Evolutionary conservation across 2,888 invertebrate genomes (phyloP), one percentile per base, ranked within the genome.

Genomic region (Lasioglossum marginatum): DNA sequence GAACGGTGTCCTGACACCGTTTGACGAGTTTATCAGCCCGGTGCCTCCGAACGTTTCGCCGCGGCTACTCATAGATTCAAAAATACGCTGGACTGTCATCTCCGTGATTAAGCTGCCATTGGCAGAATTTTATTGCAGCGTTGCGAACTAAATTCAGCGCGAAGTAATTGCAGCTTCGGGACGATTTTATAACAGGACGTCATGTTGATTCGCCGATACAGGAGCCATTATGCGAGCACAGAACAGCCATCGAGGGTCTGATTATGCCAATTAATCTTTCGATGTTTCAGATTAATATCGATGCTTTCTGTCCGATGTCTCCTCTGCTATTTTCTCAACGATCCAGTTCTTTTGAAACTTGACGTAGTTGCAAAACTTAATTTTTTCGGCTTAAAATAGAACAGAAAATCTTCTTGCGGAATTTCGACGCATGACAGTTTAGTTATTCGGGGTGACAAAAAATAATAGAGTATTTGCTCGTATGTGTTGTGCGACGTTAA

Each of bases 21-120:
- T 81, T 85, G 85, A 86, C 81, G 81, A 81, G 86, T 85, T 78
- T 81, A 86, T 86, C 85, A 80, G 75, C 45, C 63, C 70, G 52
- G n/a, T 70, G 74, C 37, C 77, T 5, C 60, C 75, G 77, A 60
- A 78, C 75, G 72, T 86, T 78, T 76, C 78, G 68, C 40, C 86
- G 86, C 48, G 76, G 71, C 88, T 78, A 82, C 82, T 86, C 83
- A 90, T 85, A 88, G 86, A 90, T 88, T 86, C 81, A 86, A 85
- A 52, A 52, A n/a, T 52, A 81, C 80, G 60, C 72, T 74, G 79
- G 74, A 79, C 82, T 80, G 88, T 89, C 90, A 85, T 87, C 87
- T 89, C 85, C 87, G 88, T 86, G 88, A 90, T 91, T 90, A 89
- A 90, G 84, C 88, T 52, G 84, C 88, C 86, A 80, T 89, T 80